A percentile compares a stretch with the other conserved stretches of the same genome.
Evolutionary conservation across 2,113 vertebrate species (phyloP).

Genomic region (Chaetodon trifascialis): DNA sequence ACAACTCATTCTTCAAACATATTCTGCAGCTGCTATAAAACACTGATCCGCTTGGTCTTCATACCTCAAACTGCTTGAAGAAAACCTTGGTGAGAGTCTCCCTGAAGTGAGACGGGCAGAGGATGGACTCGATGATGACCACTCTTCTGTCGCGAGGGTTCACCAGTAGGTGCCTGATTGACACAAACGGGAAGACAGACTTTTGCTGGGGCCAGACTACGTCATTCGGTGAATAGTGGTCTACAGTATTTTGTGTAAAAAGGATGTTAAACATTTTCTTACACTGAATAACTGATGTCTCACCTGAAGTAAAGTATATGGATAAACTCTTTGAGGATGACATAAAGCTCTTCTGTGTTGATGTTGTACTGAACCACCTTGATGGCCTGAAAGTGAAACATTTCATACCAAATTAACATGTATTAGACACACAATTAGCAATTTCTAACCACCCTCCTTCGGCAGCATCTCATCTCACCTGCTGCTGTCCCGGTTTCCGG

Average conservation of each 20-base stretch:
- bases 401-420: slow-evolving; percentile 25
- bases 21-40: neutral
- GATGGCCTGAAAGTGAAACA: slow-evolving; percentile 85
- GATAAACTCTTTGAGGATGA: slow-evolving; percentile 97
- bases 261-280: neutral
- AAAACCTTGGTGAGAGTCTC: slow-evolving; percentile 96
- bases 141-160: slow-evolving; percentile 97
- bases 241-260: neutral
- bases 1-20: neutral
- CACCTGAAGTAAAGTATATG: slow-evolving; percentile 98
- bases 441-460: neutral
- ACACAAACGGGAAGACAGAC: neutral
- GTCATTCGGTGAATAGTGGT: fast-evolving
- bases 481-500: slow-evolving; percentile 87
- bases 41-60: neutral
- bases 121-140: slow-evolving; percentile 95
- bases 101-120: slow-evolving; percentile 97
- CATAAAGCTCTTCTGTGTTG: slow-evolving; percentile 98
- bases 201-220: neutral
- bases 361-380: slow-evolving; percentile 97
- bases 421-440: neutral
- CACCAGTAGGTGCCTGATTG: slow-evolving; percentile 92
- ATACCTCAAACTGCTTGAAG: slow-evolving; percentile 98
- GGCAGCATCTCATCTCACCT: slow-evolving; percentile 69
- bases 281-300: neutral